Base-by-base conservation (phyloP, 1,140 invertebrate species). In the Brachystomella parvula region DNA sequence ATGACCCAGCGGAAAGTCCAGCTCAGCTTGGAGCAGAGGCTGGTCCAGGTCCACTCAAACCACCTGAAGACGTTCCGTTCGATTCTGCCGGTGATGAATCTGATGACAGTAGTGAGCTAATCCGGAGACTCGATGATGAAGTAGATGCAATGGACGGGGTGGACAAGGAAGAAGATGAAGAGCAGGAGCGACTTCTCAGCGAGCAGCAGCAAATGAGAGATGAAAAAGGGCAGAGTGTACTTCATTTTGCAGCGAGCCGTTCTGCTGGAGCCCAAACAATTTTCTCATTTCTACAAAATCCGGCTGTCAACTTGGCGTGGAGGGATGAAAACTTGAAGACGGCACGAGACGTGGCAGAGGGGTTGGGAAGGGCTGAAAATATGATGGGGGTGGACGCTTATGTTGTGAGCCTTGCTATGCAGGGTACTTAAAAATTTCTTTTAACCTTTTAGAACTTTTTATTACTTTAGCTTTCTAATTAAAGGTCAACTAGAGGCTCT, bases 181-280 rank as follows among this genome's bases (percentile, higher is more conserved):
- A 62, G 28, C 67, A 65, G 33, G 61, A 64, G n/a, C n/a, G 24
- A 30, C n/a, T 19, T 26, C n/a, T 12, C 30, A 64, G 47, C 28
- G 29, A 30, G 31, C 26, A 35, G 49, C 63, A 57, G 21, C 47
- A 53, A 29, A 70, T 62, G 12, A 65, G 89, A 87, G 90, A 93
- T 72, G 89, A 92, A 75, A 87, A 90, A 70, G 91, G 90, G 0
- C 89, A 92, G 76, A 91, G 86, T 53, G 87, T 92, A 80, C 77
- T 94, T n/a, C 92, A 94, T 77, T 92, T 91, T 77, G 89, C 90
- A 1, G 88, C 88, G 0, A 84, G 87, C 0, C 81, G 89, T 24
- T 82, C 87, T 0, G 70, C 68, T n/a, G 71, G 71, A 9, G 66
- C 60, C 19, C 47, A 47, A 17, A 73, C 71, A 47, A 63, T 67